Evolutionary conservation across 2,797 vertebrate species (phyloP).

Genomic region (Muscicapa comitata): DNA sequence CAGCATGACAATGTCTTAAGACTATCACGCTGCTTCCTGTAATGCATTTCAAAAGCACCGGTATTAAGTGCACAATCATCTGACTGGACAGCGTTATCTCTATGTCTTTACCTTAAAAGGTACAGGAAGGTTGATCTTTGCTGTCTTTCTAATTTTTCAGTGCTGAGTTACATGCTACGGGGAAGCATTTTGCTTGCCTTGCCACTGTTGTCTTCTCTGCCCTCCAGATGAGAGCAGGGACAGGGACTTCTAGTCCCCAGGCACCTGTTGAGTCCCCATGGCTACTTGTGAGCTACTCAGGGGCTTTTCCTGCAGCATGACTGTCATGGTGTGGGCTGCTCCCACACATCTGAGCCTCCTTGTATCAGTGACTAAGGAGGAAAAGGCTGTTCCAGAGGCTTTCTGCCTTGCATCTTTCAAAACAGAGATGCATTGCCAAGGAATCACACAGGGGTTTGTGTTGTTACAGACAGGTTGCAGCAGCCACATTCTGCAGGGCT

Average conservation of each 20-base stretch:
- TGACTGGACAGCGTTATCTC: not conserved
- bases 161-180: not conserved
- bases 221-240: rapidly evolving
- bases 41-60: not conserved
- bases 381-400: not conserved
- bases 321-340: rapidly evolving
- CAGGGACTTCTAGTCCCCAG: not conserved
- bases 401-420: not conserved
- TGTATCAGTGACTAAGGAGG: rapidly evolving
- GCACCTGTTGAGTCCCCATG: rapidly evolving
- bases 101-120: not conserved
- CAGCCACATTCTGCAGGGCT: not conserved
- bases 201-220: not conserved
- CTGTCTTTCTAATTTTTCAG: not conserved
- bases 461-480: not conserved
- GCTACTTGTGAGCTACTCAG: not conserved
- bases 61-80: not conserved
- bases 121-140: not conserved
- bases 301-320: not conserved
- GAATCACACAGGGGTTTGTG: rapidly evolving
- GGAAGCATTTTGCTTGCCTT: rapidly evolving
- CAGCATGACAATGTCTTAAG: rapidly evolving
- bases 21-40: not conserved
- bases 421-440: not conserved
- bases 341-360: not conserved